These are phyloP conservation scores for Onthophagus sagittarius DNA, from an alignment of 2,888 invertebrate species.

Conservation along the genomic window DNA sequence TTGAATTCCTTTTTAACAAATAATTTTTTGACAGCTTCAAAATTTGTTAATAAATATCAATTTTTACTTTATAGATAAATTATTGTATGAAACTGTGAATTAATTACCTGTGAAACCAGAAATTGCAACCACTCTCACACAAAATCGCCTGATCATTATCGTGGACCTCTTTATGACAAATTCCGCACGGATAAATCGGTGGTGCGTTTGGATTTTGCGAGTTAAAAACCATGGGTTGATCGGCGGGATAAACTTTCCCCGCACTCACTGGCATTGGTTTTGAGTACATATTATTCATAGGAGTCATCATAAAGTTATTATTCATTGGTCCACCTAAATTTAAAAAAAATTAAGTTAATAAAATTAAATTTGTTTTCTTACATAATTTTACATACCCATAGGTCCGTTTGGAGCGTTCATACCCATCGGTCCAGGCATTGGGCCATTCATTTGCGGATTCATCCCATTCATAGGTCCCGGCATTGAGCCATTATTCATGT, in stretches of 20 bases:
- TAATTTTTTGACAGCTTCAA: no score
- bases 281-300: constrained; percentile 59
- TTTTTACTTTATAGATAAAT: no score
- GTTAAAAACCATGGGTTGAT: constrained; percentile 97
- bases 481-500: constrained; percentile 57
- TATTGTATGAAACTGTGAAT: no score
- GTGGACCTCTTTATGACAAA: constrained; percentile 97
- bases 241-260: constrained; percentile 89
- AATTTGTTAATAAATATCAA: no score
- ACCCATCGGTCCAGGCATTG: constrained; percentile 33
- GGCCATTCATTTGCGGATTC: constrained; percentile 35
- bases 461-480: constrained; percentile 35
- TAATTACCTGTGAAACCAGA: constrained; percentile 97
- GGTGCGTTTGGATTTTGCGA: constrained; percentile 98
- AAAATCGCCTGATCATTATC: constrained; percentile 97
- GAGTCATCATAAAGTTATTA: constrained; percentile 49
- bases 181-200: constrained; percentile 95
- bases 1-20: no score
- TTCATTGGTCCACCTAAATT: constrained; percentile 49
- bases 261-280: constrained; percentile 91
- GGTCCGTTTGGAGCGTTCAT: constrained; percentile 38
- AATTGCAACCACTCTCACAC: constrained; percentile 97
- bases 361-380: neutral
- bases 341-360: constrained; percentile 13
- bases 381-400: constrained; percentile 32